Evolutionary conservation across 2,113 vertebrate species (phyloP).

Genomic region (Ptilonorhynchus violaceus): DNA sequence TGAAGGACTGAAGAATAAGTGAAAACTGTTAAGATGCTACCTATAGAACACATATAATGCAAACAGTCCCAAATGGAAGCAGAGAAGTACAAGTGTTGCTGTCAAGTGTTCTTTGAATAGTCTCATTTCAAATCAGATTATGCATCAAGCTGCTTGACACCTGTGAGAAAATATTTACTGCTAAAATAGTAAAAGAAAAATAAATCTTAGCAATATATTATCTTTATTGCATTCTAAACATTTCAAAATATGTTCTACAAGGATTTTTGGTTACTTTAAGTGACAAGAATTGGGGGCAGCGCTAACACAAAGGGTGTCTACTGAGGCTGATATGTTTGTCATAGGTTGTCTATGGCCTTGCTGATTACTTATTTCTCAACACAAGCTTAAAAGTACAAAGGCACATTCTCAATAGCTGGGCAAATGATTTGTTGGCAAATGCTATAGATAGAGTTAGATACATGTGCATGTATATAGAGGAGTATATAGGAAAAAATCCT

Average conservation of each 20-base stretch:
- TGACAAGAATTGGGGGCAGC: not conserved
- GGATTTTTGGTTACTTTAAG: not conserved
- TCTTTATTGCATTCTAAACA: not conserved
- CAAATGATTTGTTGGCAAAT: not conserved
- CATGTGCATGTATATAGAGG: not conserved
- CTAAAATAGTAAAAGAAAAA: not conserved
- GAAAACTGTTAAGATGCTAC: not conserved
- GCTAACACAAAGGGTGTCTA: not conserved
- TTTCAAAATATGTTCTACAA: not conserved
- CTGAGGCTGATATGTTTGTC: not conserved
- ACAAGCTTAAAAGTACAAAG: not conserved
- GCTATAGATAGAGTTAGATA: not conserved
- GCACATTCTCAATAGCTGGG: not conserved
- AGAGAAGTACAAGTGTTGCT: not conserved
- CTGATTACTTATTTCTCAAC: not conserved
- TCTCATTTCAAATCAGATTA: not conserved
- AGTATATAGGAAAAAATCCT: not conserved
- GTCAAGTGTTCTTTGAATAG: conserved; percentile 20
- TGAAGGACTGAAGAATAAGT: not conserved
- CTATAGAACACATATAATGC: not conserved
- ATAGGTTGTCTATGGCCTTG: not conserved
- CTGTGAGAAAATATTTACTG: conserved; percentile 1
- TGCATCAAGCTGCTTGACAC: not conserved
- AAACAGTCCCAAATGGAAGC: not conserved
- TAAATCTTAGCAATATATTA: not conserved